Evolutionary conservation across 2,797 vertebrate genomes (phyloP).

Genomic region (Varecia variegata): DNA sequence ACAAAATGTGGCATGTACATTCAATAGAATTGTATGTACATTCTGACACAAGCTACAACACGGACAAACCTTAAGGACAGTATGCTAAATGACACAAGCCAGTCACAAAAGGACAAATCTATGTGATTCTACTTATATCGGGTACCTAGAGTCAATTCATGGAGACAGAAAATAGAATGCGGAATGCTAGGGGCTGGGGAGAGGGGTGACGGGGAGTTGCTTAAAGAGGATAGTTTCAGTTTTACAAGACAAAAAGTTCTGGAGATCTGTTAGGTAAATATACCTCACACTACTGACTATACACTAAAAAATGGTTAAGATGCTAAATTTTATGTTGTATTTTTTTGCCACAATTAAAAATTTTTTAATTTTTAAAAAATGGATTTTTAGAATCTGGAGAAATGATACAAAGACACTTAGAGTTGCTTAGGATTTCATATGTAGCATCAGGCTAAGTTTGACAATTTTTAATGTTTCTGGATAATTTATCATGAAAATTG

Average conservation of each 20-base stretch:
- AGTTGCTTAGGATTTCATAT: not conserved
- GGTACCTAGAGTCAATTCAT: not conserved
- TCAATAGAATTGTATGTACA: not conserved
- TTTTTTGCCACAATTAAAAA: not conserved
- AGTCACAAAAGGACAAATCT: not conserved
- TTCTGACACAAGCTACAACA: not conserved
- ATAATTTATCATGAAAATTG: slow-evolving; percentile 6
- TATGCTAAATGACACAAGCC: not conserved
- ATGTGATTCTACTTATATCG: not conserved
- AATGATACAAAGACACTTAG: not conserved
- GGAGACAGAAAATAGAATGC: not conserved
- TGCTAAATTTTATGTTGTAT: not conserved
- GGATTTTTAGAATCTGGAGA: not conserved
- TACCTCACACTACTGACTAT: not conserved
- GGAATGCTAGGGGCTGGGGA: not conserved
- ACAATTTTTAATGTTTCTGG: not conserved
- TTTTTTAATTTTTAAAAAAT: not conserved
- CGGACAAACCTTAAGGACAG: not conserved
- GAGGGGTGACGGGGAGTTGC: not conserved
- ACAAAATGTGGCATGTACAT: not conserved
- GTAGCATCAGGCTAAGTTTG: not conserved
- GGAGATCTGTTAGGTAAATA: not conserved
- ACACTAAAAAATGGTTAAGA: not conserved
- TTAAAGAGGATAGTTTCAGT: not conserved
- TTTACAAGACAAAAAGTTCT: not conserved